Percentiles rank a stretch among this genome's conserved stretches.
phyloP scores from a whole-genome alignment of 1,140 invertebrate genomes.

The Armadillidium nasatum region DNA sequence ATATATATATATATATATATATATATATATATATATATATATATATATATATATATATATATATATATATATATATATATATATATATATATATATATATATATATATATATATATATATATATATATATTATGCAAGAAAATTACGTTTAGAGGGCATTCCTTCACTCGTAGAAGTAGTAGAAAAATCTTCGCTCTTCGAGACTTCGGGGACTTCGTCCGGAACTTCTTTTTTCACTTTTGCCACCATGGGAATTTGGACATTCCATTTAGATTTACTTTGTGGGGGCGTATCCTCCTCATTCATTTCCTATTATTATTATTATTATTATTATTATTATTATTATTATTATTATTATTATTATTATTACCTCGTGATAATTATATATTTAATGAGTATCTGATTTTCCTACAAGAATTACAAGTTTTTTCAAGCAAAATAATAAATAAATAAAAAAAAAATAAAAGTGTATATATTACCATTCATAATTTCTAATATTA shows the following conservation, averaged over 20 bases:
- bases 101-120: slow-evolving; percentile 27
- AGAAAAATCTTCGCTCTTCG: background rate
- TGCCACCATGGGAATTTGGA: too few species aligned
- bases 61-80: too few species aligned
- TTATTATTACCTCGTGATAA: background rate
- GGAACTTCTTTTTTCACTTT: background rate
- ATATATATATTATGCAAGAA: slow-evolving; percentile 23
- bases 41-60: slow-evolving; percentile 26
- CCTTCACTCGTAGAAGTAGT: too few species aligned
- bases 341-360: background rate
- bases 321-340: slow-evolving; percentile 9
- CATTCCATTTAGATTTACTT: too few species aligned
- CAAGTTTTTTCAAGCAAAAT: background rate
- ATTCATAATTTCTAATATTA: too few species aligned
- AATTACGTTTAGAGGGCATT: background rate
- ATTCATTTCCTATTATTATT: background rate
- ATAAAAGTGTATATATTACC: too few species aligned
- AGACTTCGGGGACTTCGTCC: background rate
- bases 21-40: background rate
- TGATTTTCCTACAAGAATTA: too few species aligned
- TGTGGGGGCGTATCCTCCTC: too few species aligned
- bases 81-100: background rate
- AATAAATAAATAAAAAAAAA: background rate
- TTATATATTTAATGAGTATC: background rate
- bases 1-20: too few species aligned